These are phyloP conservation scores for Helicolenus hilgendorfi DNA, from an alignment of 2,797 vertebrate genomes.

Conservation along the genomic window DNA sequence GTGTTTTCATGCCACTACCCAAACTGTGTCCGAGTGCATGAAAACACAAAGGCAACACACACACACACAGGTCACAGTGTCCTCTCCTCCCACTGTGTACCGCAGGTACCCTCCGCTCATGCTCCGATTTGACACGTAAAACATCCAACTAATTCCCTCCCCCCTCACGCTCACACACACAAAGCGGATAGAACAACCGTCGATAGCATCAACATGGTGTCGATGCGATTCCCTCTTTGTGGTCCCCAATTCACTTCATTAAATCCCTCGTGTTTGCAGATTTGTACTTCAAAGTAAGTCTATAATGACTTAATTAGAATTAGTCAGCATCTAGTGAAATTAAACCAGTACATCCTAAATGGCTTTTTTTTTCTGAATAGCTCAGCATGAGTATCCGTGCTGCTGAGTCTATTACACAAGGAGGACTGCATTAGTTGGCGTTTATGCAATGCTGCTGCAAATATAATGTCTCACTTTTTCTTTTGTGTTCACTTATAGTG, in stretches of 20 bases:
- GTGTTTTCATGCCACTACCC: constrained; percentile 36
- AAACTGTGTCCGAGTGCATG: constrained; percentile 48
- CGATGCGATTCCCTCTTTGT: constrained; percentile 26
- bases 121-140: constrained; percentile 23
- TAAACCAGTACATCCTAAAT: constrained; percentile 68
- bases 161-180: background rate
- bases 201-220: constrained; percentile 47
- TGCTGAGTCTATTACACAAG: constrained; percentile 56
- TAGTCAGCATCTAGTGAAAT: constrained; percentile 80
- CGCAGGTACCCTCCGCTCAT: constrained; percentile 1
- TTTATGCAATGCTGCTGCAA: constrained; percentile 21
- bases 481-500: background rate
- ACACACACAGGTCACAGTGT: constrained; percentile 35
- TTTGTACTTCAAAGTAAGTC: constrained; percentile 69
- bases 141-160: background rate
- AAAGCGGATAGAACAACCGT: background rate
- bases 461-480: background rate
- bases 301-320: constrained; percentile 81
- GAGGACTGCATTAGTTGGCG: constrained; percentile 37
- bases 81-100: background rate
- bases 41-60: constrained; percentile 41
- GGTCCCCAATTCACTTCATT: constrained; percentile 55
- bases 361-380: constrained; percentile 49
- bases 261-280: constrained; percentile 71
- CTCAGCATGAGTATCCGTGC: constrained; percentile 39